Conservation (phyloP, 2,113 vertebrate species). For the Rhadina sibilatrix region DNA sequence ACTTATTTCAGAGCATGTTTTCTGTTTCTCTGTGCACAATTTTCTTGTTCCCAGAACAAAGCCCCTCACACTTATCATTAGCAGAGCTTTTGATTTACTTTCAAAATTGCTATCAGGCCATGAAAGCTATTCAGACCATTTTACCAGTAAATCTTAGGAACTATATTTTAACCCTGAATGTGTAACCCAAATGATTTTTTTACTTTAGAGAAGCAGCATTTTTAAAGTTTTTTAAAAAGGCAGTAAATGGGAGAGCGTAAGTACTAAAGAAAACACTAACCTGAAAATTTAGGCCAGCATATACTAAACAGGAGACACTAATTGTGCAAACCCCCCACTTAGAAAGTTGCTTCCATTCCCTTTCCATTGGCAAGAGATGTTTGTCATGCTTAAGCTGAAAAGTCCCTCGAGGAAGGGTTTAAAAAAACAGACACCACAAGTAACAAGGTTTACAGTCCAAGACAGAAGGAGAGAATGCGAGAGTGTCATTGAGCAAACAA, state of each 20-base stretch:
- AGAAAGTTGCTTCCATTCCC: neutral
- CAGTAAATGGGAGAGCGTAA: neutral
- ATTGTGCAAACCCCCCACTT: neutral
- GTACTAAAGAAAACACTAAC: neutral
- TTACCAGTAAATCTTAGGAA: neutral
- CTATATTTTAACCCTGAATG: neutral
- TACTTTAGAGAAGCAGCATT: neutral
- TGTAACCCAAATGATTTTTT: neutral
- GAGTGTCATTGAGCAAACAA: neutral
- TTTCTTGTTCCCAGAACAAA: neutral
- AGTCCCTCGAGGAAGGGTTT: neutral
- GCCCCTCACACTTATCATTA: neutral
- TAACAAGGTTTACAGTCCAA: neutral
- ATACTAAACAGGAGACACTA: neutral
- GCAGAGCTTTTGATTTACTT: neutral
- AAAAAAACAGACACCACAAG: neutral
- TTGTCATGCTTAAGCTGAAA: neutral
- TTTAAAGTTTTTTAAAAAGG: fast-evolving
- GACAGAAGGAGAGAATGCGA: neutral
- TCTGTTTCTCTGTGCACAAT: neutral
- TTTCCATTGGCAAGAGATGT: neutral
- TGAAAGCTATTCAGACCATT: neutral
- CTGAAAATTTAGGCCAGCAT: neutral
- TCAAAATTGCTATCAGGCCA: neutral
- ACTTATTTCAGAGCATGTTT: neutral